Evolutionary conservation across 92 coral and sea anemone species (phyloP), one percentile per base, ranked within the genome.

Genomic region (Epizoanthus ramosus): DNA sequence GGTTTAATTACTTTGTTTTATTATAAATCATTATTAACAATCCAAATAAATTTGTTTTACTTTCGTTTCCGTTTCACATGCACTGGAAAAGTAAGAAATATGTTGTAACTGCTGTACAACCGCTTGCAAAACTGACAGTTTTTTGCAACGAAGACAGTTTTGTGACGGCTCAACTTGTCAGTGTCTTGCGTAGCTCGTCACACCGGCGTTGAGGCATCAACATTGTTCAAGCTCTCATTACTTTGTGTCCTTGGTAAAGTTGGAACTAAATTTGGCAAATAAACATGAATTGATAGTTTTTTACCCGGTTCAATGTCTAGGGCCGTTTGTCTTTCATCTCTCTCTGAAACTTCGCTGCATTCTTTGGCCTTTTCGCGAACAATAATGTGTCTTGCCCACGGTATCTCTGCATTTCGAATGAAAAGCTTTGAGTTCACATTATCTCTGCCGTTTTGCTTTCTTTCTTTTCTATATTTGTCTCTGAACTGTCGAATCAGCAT

Each of bases 371-470:
- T 67, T 13, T 79, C 79, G 35, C 68, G 81, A 23, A 84, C 80
- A 15, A 89, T 81, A 66, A 92, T 88, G 31, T 93, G 97, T 4
- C 97, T 86, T n/a, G 97, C 94, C 94, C 97, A 93, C 0, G 97
- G 97, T 63, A 93, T 74, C 13, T 84, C 85, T 61, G 90, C 82
- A 21, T 81, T 84, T 6, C 43, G 86, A 23, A 50, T 50, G 12
- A 50, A 50, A 50, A 50, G 54, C 16, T 88, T 91, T 17, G 58
- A 57, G 35, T 73, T 80, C 25, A 50, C 84, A 73, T 43, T 54
- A n/a, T 74, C 57, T 54, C 25, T 33, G 5, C 80, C 28, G 13
- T 88, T 63, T 13, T 72, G 84, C 25, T 80, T 87, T 47, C 63
- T 75, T 33, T 15, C 57, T 19, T 74, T 57, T 72, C 76, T 69